These are phyloP conservation scores for Yponomeuta sedellus DNA, from an alignment of 2,888 invertebrate species.

Conservation along the genomic window DNA sequence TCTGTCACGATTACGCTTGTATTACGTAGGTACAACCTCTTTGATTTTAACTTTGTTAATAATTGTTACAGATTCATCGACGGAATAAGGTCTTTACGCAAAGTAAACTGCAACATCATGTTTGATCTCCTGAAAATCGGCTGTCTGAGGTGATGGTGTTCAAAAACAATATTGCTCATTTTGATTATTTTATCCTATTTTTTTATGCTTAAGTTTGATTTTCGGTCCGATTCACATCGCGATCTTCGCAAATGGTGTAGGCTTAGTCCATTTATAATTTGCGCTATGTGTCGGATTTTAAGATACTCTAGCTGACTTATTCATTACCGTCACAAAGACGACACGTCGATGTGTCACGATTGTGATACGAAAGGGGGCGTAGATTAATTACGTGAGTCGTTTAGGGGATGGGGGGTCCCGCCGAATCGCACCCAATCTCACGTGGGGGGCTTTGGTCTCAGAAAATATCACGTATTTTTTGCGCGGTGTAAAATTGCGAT, in stretches of 20 bases:
- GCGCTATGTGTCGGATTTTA: not conserved
- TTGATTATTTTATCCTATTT: not conserved
- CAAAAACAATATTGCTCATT: not conserved
- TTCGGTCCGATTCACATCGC: not conserved
- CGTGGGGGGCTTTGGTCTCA: too few relatives aligned
- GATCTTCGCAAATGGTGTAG: not conserved
- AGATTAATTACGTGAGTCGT: too few relatives aligned
- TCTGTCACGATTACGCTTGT: too few relatives aligned
- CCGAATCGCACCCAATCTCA: too few relatives aligned
- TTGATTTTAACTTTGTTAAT: not conserved
- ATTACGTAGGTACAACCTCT: too few relatives aligned
- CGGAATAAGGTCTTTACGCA: not conserved
- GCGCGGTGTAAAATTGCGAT: too few relatives aligned
- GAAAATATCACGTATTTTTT: too few relatives aligned
- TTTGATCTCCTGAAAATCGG: not conserved
- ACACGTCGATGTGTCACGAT: not conserved
- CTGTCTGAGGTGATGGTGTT: conserved; percentile 1
- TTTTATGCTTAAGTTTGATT: not conserved
- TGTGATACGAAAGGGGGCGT: not conserved
- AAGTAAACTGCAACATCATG: not conserved
- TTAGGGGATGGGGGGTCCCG: too few relatives aligned
- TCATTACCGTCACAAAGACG: not conserved
- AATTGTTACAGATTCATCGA: not conserved
- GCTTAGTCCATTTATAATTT: not conserved
- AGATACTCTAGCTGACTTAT: not conserved